Conservation (phyloP, 2,797 vertebrate species). For the Smutsia temminckii region DNA sequence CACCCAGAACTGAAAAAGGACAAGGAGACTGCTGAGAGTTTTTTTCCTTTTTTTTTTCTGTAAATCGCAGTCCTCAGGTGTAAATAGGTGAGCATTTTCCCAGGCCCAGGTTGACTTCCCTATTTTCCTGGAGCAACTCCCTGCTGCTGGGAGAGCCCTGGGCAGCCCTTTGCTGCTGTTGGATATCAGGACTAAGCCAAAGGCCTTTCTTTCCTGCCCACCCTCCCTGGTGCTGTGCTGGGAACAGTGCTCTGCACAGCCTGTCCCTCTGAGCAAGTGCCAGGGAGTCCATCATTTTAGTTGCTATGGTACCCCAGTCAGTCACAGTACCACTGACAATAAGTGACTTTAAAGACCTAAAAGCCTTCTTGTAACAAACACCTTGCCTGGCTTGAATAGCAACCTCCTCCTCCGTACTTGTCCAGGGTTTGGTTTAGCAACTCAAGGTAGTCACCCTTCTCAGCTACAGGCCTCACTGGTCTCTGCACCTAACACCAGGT, state of each 20-base stretch:
- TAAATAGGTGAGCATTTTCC: background rate
- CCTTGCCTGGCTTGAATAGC: too few species aligned
- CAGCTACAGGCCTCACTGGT: too few species aligned
- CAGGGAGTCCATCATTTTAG: background rate
- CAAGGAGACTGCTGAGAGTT: background rate
- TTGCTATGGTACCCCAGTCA: background rate
- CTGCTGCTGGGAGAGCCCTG: background rate
- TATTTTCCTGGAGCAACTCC: background rate
- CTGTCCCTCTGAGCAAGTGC: background rate
- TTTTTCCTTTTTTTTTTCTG: background rate
- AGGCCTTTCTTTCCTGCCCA: background rate
- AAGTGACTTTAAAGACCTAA: background rate
- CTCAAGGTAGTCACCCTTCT: background rate
- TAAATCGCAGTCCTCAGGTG: background rate
- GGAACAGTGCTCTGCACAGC: fast-evolving
- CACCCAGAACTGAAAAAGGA: background rate
- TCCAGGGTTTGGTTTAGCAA: background rate
- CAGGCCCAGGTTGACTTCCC: background rate
- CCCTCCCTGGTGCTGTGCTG: background rate
- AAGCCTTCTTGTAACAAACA: background rate
- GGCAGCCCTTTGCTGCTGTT: background rate
- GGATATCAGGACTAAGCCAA: background rate
- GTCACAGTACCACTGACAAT: background rate
- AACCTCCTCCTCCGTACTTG: background rate
- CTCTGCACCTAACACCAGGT: background rate